phyloP scores from a whole-genome alignment of 1,140 invertebrate species.

The Neodiprion pinetum region DNA sequence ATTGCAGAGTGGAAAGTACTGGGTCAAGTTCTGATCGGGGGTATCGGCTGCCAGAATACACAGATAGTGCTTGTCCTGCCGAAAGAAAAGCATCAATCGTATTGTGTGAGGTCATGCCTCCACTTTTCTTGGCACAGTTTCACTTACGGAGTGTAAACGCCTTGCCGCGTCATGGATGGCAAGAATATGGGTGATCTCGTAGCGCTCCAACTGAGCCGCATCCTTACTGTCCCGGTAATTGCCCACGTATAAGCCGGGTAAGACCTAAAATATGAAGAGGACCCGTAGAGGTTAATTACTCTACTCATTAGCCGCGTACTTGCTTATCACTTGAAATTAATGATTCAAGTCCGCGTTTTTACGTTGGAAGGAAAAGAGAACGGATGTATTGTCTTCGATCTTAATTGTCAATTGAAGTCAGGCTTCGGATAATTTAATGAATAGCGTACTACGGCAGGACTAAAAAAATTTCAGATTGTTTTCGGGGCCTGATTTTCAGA shows the following conservation, averaged over 20 bases:
- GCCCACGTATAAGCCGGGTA: conserved; percentile 85
- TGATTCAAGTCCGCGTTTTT: not conserved
- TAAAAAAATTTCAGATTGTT: too few relatives aligned
- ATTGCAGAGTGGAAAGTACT: conserved; percentile 92
- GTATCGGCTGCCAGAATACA: conserved; percentile 93
- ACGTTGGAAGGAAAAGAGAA: not conserved
- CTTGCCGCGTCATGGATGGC: conserved; percentile 94
- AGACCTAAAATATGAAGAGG: conserved; percentile 68
- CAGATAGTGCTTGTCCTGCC: conserved; percentile 93
- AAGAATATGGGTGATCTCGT: conserved; percentile 94
- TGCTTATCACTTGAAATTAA: not conserved
- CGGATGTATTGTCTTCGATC: not conserved
- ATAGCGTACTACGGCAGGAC: too few relatives aligned
- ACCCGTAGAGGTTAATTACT: not conserved
- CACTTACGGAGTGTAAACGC: conserved; percentile 80
- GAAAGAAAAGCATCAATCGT: conserved; percentile 40
- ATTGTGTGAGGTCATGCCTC: not conserved
- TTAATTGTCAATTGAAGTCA: not conserved
- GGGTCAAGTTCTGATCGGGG: conserved; percentile 90
- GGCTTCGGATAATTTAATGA: not conserved
- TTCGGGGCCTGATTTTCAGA: too few relatives aligned
- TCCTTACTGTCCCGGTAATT: conserved; percentile 95
- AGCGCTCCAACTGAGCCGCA: conserved; percentile 81
- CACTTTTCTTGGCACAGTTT: not conserved
- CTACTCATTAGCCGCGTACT: not conserved